phyloP scores from a whole-genome alignment of 2,113 vertebrate species.

The Caracal caracal region DNA sequence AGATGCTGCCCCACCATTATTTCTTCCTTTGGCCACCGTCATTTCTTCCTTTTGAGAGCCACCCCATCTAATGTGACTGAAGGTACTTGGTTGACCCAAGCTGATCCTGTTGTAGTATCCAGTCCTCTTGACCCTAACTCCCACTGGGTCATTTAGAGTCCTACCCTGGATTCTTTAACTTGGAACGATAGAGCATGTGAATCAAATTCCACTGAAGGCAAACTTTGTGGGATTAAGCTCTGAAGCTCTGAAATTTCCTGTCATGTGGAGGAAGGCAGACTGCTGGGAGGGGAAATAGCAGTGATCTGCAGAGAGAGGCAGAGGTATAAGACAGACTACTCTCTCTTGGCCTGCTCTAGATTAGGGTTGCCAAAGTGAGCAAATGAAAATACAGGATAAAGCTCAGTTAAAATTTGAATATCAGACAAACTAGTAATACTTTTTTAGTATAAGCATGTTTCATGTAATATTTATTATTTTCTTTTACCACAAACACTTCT shows the following conservation, averaged over 20 bases:
- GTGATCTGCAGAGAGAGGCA: not conserved
- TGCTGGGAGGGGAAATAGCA: not conserved
- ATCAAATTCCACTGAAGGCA: not conserved
- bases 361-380: not conserved
- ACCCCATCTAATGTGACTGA: not conserved
- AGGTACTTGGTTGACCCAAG: not conserved
- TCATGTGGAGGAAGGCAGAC: not conserved
- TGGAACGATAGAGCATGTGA: not conserved
- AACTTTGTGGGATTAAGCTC: not conserved
- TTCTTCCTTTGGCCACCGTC: not conserved
- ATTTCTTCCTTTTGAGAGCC: not conserved
- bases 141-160: not conserved
- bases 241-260: not conserved
- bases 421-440: not conserved
- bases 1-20: not conserved
- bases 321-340: not conserved
- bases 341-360: not conserved
- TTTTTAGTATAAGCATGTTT: not conserved
- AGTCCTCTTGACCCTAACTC: not conserved
- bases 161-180: not conserved
- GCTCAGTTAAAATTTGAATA: not conserved
- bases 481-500: not conserved
- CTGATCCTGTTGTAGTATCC: not conserved
- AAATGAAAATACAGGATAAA: not conserved
- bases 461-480: not conserved